Conservation (phyloP, 2,113 vertebrate species). For the Vicugna pacos region DNA sequence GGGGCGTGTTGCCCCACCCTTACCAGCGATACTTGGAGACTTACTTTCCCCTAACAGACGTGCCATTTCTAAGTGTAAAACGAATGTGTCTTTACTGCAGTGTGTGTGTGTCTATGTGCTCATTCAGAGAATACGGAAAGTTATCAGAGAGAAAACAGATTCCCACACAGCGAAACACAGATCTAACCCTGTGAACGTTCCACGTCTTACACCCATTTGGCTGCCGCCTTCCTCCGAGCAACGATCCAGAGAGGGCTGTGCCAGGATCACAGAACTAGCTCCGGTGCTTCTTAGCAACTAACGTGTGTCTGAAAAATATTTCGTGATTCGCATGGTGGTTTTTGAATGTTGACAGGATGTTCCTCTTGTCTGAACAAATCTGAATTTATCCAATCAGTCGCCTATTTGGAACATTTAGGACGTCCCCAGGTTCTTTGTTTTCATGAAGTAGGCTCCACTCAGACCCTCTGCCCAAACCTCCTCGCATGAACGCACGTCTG, state of each 20-base stretch:
- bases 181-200: accelerated
- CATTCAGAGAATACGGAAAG: neutral
- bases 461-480: too few relatives aligned
- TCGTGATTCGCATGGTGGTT: accelerated
- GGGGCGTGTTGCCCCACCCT: accelerated
- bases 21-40: neutral
- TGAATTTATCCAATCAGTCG: accelerated
- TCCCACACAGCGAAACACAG: neutral
- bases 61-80: neutral
- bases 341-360: accelerated
- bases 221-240: too few relatives aligned
- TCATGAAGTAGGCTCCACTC: neutral
- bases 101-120: neutral
- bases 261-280: accelerated
- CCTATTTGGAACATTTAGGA: neutral
- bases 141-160: neutral
- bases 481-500: accelerated
- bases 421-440: neutral
- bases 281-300: neutral
- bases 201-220: neutral
- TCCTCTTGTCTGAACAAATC: too few relatives aligned
- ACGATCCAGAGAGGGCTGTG: accelerated
- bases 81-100: neutral
- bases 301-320: neutral
- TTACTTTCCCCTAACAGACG: neutral